These are phyloP conservation scores for Alviniconcha strummeri DNA, from an alignment of 2,888 invertebrate genomes.

Conservation along the genomic window DNA sequence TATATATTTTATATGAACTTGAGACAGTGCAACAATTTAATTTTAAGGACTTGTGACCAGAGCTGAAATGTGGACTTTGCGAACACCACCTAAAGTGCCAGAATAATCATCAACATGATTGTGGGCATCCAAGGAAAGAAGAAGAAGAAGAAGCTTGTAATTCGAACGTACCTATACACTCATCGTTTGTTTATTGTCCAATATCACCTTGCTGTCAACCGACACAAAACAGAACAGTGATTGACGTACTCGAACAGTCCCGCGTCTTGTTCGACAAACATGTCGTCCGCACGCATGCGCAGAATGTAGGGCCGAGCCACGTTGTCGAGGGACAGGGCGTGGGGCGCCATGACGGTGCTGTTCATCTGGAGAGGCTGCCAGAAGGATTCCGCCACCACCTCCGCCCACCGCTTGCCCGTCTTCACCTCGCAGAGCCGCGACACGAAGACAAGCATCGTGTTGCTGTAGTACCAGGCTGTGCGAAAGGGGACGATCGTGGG, in stretches of 20 bases:
- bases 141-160: no score
- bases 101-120: no score
- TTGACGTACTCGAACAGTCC: slow-evolving; percentile 20
- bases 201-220: no score
- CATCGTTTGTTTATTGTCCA: no score
- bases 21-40: no score
- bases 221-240: neutral
- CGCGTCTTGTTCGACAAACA: slow-evolving; percentile 25
- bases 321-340: slow-evolving; percentile 15
- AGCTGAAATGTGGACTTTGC: no score
- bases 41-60: no score
- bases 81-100: no score
- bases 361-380: slow-evolving; percentile 24
- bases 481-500: slow-evolving; percentile 21
- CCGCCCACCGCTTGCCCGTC: slow-evolving; percentile 10
- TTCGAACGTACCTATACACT: no score
- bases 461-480: slow-evolving; percentile 20
- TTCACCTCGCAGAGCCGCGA: slow-evolving; percentile 1
- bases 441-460: slow-evolving; percentile 15
- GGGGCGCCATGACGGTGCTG: slow-evolving; percentile 12
- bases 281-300: slow-evolving; percentile 23
- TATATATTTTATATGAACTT: no score
- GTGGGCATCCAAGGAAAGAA: no score
- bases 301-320: slow-evolving; percentile 31
- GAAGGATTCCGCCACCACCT: slow-evolving; percentile 19